Evolutionary conservation across 2,113 vertebrate genomes (phyloP), one percentile per base, ranked within the genome.

Genomic region (Actenoides lindsayi): DNA sequence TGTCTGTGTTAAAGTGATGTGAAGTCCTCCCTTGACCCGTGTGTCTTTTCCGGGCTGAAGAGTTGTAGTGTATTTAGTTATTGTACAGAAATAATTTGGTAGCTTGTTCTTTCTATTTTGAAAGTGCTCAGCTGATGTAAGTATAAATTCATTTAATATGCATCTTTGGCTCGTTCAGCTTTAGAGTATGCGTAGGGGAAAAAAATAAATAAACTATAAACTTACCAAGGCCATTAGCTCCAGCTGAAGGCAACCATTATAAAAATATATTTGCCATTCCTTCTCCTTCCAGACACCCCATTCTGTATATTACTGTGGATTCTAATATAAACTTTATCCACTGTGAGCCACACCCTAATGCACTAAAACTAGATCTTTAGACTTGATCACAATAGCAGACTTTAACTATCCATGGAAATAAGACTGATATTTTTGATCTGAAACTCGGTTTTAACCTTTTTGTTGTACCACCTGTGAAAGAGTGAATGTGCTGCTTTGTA

Each of bases 21-120:
- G 1, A 5, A 70, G 46, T 16, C 9, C 2, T 50, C 13, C 18
- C 15, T 74, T 7, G 4, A 13, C 30, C 16, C 5, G 0, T 12
- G 5, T 23, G 6, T 21, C 16, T 71, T 44, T 70, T 31, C n/a
- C 8, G 73, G 33, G 15, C 15, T 89, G 50, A 78, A 57, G 10
- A 8, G 9, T 82, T 10, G 10, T 16, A n/a, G 19, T 39, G 21
- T 65, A 15, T 31, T 51, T 39, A 62, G 28, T 70, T 56, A 23
- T 68, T 89, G 16, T 59, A 25, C 28, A 62, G 35, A 80, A 76
- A 33, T 60, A 60, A 57, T 69, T 69, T 69, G 27, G 9, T 56
- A 33, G 7, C 23, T 60, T 68, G 16, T n/a, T 75, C 37, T 21
- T 67, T 3, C 80, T 65, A 33, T 20, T 84, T 64, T 60, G 19